These are phyloP conservation scores for Carassius carassius DNA, from an alignment of 2,113 vertebrate species.

Conservation along the genomic window DNA sequence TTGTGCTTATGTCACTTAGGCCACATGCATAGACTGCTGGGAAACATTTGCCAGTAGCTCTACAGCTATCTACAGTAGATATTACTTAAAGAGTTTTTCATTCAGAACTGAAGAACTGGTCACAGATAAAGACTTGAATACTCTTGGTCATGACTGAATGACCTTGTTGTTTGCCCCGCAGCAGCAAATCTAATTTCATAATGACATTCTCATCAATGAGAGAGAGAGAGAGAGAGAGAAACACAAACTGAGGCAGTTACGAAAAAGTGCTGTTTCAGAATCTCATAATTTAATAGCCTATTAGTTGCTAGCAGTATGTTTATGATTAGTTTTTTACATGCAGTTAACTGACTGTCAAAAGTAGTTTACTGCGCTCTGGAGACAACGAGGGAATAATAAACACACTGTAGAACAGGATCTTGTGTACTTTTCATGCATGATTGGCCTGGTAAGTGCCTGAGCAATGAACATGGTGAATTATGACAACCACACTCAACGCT, in stretches of 20 bases:
- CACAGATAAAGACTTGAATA: not conserved
- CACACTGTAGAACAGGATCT: constrained; percentile 2
- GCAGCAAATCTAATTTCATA: not conserved
- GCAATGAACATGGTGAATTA: constrained; percentile 37
- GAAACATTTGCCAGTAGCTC: not conserved
- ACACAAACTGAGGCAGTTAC: not conserved
- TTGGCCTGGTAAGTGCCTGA: constrained; percentile 28
- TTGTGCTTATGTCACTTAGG: not conserved
- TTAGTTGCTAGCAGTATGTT: constrained; percentile 22
- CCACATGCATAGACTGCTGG: not conserved
- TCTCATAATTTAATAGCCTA: constrained; percentile 26
- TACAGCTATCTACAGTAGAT: too few species aligned
- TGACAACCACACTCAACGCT: constrained; percentile 1
- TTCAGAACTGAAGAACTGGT: not conserved
- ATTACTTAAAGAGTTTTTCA: not conserved
- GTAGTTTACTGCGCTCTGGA: constrained; percentile 17
- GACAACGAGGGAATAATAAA: not conserved
- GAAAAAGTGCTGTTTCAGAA: constrained; percentile 19
- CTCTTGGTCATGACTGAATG: not conserved
- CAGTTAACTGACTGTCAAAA: constrained; percentile 35
- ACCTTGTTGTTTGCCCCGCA: not conserved
- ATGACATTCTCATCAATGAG: not conserved
- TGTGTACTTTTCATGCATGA: constrained; percentile 24
- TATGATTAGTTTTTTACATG: constrained; percentile 24
- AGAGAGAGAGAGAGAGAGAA: constrained; percentile 5